Percentiles rank a stretch among this genome's conserved stretches.
These are phyloP conservation scores for Micronisus gabar DNA, from an alignment of 2,113 vertebrate species.

Conservation along the genomic window DNA sequence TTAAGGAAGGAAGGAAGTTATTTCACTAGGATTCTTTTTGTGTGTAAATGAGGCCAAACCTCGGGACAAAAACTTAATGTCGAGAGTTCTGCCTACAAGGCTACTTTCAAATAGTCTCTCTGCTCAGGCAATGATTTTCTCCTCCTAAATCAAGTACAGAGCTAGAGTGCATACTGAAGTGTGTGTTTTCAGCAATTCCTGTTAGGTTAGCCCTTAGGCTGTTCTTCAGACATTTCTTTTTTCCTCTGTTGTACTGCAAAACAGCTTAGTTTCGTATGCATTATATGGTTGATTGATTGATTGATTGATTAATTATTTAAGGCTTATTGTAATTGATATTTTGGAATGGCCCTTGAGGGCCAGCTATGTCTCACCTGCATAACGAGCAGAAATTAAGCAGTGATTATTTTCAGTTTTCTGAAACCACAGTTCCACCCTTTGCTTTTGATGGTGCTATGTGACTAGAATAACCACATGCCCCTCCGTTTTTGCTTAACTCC, in stretches of 20 bases:
- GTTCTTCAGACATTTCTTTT: not conserved
- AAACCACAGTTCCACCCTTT: not conserved
- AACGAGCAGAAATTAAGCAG: not conserved
- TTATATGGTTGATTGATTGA: not conserved
- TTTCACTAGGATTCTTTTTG: not conserved
- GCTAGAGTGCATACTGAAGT: not conserved
- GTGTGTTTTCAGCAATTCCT: not conserved
- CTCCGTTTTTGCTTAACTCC: not conserved
- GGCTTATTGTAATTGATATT: not conserved
- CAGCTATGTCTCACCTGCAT: not conserved
- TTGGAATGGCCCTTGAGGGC: not conserved
- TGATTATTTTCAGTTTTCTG: not conserved
- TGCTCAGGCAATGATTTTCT: not conserved
- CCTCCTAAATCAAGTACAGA: not conserved
- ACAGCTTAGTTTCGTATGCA: not conserved
- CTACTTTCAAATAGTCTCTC: not conserved
- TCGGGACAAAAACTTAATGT: not conserved
- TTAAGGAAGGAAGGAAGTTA: not conserved
- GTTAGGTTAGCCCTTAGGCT: not conserved
- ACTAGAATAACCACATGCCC: accelerated
- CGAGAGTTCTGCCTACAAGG: not conserved
- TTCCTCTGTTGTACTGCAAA: not conserved
- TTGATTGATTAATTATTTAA: not conserved
- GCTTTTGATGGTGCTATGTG: not conserved
- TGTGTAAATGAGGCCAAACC: not conserved